Conservation (phyloP, 2,797 vertebrate species). For the Kryptolebias ocellatus region DNA sequence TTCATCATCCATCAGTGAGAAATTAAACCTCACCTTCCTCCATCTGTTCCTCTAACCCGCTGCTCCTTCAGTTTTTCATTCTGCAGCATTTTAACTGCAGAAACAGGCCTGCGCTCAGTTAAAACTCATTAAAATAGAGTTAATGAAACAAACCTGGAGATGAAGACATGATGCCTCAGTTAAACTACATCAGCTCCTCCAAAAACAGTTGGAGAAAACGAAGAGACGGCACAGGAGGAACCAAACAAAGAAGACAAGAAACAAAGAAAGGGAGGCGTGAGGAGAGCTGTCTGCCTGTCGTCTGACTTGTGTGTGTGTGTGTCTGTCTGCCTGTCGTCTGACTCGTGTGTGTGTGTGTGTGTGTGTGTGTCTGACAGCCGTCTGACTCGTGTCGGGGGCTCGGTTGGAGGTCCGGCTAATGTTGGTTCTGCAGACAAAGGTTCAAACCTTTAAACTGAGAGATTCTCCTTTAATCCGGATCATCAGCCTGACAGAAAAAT, state of each 20-base stretch:
- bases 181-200: no score
- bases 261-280: background rate
- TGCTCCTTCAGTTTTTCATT: background rate
- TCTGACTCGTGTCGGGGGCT: no score
- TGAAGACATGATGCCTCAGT: no score
- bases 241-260: no score
- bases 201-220: conserved; percentile 42
- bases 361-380: conserved; percentile 19
- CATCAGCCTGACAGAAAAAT: no score
- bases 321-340: conserved; percentile 4
- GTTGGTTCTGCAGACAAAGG: no score
- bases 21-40: conserved; percentile 1
- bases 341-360: background rate
- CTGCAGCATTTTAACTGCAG: background rate
- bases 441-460: no score
- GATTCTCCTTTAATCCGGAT: no score
- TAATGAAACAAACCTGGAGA: no score
- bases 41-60: conserved; percentile 11
- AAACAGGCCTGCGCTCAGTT: background rate
- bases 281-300: conserved; percentile 63
- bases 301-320: conserved; percentile 9
- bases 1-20: conserved; percentile 24
- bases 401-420: no score
- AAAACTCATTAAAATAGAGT: background rate
- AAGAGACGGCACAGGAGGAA: conserved; percentile 39